phyloP scores from a whole-genome alignment of 2,888 invertebrate genomes.

The Ctena decussata region DNA sequence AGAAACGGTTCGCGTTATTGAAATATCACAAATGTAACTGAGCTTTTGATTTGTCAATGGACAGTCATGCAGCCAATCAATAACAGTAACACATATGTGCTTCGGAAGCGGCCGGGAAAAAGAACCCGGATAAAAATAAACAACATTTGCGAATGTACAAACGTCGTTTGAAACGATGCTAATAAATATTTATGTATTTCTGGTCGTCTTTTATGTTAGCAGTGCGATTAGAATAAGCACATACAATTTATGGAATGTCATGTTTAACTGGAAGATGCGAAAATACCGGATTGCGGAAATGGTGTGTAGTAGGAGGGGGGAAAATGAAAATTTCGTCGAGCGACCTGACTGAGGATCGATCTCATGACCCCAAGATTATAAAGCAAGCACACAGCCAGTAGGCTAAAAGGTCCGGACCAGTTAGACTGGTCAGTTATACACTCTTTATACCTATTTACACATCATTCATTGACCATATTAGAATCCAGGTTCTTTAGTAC shows the following conservation, averaged over 20 bases:
- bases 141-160: background rate
- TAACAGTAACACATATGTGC: too few species aligned
- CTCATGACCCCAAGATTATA: too few species aligned
- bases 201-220: background rate
- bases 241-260: slow-evolving; percentile 81
- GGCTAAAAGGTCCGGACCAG: too few species aligned
- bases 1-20: background rate
- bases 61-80: too few species aligned
- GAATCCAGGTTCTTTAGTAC: too few species aligned
- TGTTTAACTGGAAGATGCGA: slow-evolving; percentile 82
- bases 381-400: too few species aligned
- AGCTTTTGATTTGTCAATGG: background rate
- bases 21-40: background rate
- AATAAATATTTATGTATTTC: background rate
- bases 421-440: too few species aligned
- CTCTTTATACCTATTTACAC: too few species aligned
- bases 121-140: background rate
- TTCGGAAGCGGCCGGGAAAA: background rate
- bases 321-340: background rate
- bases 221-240: slow-evolving; percentile 56
- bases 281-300: slow-evolving; percentile 75
- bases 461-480: too few species aligned
- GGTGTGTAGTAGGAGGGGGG: slow-evolving; percentile 52
- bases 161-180: background rate
- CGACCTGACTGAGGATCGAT: too few species aligned